A percentile compares a stretch with the other conserved stretches of the same genome.
Evolutionary conservation across 1,140 invertebrate genomes (phyloP).

Genomic region (Drosophila nikananu): DNA sequence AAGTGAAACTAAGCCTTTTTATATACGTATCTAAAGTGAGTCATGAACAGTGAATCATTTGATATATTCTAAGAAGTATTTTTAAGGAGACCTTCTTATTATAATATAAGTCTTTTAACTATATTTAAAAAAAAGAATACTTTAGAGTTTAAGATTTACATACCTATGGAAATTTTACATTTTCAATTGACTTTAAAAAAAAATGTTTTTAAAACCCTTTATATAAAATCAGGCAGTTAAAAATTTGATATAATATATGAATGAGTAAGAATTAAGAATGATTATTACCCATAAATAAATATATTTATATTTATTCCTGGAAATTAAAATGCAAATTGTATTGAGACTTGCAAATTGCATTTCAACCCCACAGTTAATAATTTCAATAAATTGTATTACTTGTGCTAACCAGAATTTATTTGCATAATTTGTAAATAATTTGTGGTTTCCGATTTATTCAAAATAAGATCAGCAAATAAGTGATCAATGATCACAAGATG

Average conservation of each 20-base stretch:
- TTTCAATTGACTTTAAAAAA: neutral
- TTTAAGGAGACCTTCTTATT: neutral
- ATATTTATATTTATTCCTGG: constrained; percentile 18
- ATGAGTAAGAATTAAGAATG: constrained; percentile 8
- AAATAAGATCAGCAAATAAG: constrained; percentile 14
- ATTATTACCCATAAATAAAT: constrained; percentile 2
- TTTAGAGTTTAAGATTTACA: neutral
- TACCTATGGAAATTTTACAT: neutral
- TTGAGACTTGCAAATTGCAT: constrained; percentile 28
- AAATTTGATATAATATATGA: neutral
- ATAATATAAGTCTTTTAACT: neutral
- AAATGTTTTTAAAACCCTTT: neutral
- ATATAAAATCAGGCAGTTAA: neutral
- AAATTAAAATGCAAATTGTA: constrained; percentile 25
- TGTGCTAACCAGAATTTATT: constrained; percentile 1
- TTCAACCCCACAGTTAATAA: neutral
- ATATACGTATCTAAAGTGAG: neutral
- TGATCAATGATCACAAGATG: neutral
- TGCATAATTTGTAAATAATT: neutral
- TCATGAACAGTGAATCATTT: constrained; percentile 4
- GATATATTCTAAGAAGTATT: neutral
- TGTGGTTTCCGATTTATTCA: neutral
- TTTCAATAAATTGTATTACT: constrained; percentile 49
- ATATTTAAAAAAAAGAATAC: neutral
- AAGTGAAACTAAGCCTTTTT: neutral